Percentiles rank a stretch among this genome's conserved stretches.
These are phyloP conservation scores for Natator depressus DNA, from an alignment of 2,113 vertebrate genomes.

Conservation along the genomic window DNA sequence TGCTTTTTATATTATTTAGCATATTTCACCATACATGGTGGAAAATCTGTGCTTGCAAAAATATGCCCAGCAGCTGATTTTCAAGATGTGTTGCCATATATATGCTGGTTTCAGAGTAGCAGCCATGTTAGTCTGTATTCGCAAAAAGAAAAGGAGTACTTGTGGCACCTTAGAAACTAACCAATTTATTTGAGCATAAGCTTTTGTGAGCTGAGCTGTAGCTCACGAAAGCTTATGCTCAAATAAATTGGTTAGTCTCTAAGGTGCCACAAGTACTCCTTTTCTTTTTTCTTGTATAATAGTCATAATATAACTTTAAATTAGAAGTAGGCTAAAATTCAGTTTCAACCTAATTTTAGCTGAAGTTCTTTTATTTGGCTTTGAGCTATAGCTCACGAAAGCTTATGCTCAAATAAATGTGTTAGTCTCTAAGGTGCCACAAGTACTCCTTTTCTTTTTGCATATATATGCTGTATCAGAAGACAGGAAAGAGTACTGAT, in stretches of 20 bases:
- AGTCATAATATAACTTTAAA: neutral
- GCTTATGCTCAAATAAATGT: too few relatives aligned
- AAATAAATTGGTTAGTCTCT: too few relatives aligned
- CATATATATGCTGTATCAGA: neutral
- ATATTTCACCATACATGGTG: neutral
- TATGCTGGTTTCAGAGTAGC: neutral
- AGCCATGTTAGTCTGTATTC: too few relatives aligned
- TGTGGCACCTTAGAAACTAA: too few relatives aligned
- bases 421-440: too few relatives aligned
- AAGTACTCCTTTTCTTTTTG: too few relatives aligned
- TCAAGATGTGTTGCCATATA: neutral
- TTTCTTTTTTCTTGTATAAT: neutral
- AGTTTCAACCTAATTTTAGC: neutral
- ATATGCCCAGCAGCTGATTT: neutral
- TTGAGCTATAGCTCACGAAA: neutral
- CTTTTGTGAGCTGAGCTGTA: too few relatives aligned
- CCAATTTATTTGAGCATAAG: too few relatives aligned
- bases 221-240: too few relatives aligned
- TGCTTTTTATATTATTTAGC: neutral
- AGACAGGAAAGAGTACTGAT: slow-evolving; percentile 1
- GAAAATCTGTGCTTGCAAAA: neutral
- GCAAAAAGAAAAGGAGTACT: too few relatives aligned
- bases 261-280: too few relatives aligned
- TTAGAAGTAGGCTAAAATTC: neutral
- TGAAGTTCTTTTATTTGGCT: slow-evolving; percentile 20